Base-by-base conservation (phyloP, 2,797 vertebrate species). In the Peromyscus attwateri region DNA sequence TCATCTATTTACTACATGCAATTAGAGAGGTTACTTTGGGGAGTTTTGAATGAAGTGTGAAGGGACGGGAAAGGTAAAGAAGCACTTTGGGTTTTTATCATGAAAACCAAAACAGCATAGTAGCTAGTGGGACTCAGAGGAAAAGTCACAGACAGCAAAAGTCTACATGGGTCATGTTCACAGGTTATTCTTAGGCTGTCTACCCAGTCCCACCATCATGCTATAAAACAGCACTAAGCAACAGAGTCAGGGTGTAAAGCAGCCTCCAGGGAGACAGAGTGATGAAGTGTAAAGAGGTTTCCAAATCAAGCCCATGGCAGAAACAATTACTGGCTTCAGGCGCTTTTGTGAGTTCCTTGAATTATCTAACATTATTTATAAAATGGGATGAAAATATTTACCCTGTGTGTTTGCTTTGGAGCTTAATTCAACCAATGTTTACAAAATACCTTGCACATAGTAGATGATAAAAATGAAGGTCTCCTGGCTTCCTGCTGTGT, bases 371-470 rank as follows among this genome's bases (percentile, higher is more conserved):
- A 25, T 93, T 95, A 95, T 95, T 97, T 97, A 89, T 91, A 92
- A 94, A 96, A 95, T 37, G 95, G 25, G 60, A 95, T 64, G n/a
- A 95, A 97, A 97, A 95, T 97, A 97, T 96, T 97, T 97, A 94
- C 91, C 70, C 92, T 49, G 80, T 49, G 52, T 90, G 89, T 97
- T 96, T 97, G 94, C 94, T 81, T 87, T 34, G 66, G 93, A 97
- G 83, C 91, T 97, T 96, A 97, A 92, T 95, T 97, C 40, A 4
- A 93, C 79, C 79, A 81, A 17, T 94, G 91, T 96, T 97, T 97
- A 96, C 89, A 94, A 92, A 97, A 94, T 94, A 92, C 83, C 70
- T 97, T 91, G 75, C 43, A 60, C 73, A 91, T 68, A 93, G 83
- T 81, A 95, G 37, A 93, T 94, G 87, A 73, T 96, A 90, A 92